Percentiles rank a stretch among this genome's conserved stretches.
These are phyloP conservation scores for Megaleporinus macrocephalus DNA, from an alignment of 2,113 vertebrate genomes.

Conservation along the genomic window DNA sequence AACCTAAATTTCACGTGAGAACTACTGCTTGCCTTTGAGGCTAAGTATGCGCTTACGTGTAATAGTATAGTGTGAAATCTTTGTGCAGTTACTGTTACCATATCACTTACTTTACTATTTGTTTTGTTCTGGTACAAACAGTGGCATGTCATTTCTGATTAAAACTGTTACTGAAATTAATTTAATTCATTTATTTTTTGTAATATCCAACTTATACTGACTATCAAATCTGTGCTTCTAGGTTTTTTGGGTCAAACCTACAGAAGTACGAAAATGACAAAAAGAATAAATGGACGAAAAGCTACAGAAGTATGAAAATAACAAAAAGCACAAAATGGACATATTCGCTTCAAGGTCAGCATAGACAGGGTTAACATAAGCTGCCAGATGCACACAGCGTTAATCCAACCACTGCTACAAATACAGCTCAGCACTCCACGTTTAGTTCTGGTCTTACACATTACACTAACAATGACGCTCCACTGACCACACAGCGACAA, in stretches of 20 bases:
- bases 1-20: too few relatives aligned
- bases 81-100: too few relatives aligned
- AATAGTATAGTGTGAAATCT: too few relatives aligned
- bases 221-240: not conserved
- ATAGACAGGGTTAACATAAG: conserved; percentile 33
- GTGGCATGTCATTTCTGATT: not conserved
- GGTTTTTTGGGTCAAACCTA: not conserved
- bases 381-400: conserved; percentile 32
- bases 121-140: not conserved
- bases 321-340: not conserved
- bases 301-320: not conserved
- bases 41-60: too few relatives aligned
- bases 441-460: not conserved
- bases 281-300: not conserved
- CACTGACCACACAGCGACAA: not conserved
- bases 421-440: conserved; percentile 14
- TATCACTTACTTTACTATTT: not conserved
- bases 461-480: not conserved
- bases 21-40: too few relatives aligned
- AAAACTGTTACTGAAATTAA: not conserved
- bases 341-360: not conserved
- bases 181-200: not conserved
- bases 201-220: not conserved
- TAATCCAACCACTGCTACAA: conserved; percentile 38
- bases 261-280: not conserved